Base-by-base conservation (phyloP, 2,888 invertebrate species). In the Xanthostigma xanthostigma region DNA sequence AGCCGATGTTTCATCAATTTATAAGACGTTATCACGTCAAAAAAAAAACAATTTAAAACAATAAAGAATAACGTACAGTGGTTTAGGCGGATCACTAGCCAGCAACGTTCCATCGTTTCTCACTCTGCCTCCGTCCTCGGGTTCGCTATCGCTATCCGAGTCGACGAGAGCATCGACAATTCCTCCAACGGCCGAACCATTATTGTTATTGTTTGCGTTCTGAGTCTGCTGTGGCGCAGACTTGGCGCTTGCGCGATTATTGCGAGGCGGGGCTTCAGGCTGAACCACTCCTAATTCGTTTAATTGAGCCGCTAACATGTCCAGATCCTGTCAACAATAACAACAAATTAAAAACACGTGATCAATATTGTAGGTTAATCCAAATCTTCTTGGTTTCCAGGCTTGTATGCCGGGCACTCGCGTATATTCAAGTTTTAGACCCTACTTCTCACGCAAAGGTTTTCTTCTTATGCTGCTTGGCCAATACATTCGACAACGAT, bases 31-130 rank as follows among this genome's bases (percentile, higher is more conserved):
- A n/a, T n/a, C n/a, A n/a, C n/a, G n/a, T n/a, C n/a, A 27, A 27
- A 3, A 27, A 27, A 27, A 17, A 27, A 27, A 27, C 6, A 27
- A 27, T 27, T 27, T 5, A 27, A 27, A 48, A 49, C 49, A 48
- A 12, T 35, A 40, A 53, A 47, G 10, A 13, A 37, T 43, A 59
- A 81, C 88, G 85, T 72, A 90, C 93, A 96, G 83, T 59, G 95
- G 95, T 68, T 94, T 89, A 17, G 95, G 93, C 49, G 95, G 94
- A 72, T 96, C 95, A 61, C 94, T 94, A 53, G 95, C 95, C 48
- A 94, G 76, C 49, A 96, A 74, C 2, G 96, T 95, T 53, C 95
- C 96, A 68, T 96, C 95, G 61, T 92, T 91, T 56, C 90, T 75
- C 51, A 79, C 81, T 56, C 83, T 74, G 50, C 87, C 85, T 58